A percentile compares a stretch with the other conserved stretches of the same genome.
These are phyloP conservation scores for Hoplodrina ambigua DNA, from an alignment of 2,888 invertebrate species.

Conservation along the genomic window DNA sequence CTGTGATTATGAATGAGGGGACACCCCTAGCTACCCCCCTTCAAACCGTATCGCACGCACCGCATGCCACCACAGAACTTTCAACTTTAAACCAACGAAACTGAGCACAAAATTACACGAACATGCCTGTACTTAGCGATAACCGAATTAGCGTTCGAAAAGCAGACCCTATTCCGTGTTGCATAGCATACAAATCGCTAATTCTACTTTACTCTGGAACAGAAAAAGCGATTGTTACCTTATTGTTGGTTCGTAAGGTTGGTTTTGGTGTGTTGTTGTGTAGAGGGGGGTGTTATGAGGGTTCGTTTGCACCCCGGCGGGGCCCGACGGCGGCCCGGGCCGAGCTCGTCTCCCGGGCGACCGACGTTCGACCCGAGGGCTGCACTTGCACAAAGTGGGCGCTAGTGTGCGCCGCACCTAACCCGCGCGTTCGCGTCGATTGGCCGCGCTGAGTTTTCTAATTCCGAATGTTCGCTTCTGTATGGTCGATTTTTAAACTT, in stretches of 20 bases:
- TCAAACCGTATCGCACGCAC: conserved; percentile 61
- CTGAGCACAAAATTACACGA: conserved; percentile 64
- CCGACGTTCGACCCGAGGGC: conserved; percentile 71
- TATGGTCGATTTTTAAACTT: conserved; percentile 45
- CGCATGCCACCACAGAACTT: conserved; percentile 46
- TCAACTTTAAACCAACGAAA: conserved; percentile 59
- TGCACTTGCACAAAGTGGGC: conserved; percentile 82
- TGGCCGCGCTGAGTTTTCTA: conserved; percentile 68
- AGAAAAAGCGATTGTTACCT: conserved; percentile 58
- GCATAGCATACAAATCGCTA: conserved; percentile 86
- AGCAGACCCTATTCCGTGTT: conserved; percentile 85
- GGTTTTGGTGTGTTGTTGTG: conserved; percentile 54
- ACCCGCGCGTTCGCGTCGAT: conserved; percentile 68
- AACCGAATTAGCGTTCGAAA: conserved; percentile 87
- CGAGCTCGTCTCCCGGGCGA: conserved; percentile 86
- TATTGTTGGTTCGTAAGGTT: conserved; percentile 55
- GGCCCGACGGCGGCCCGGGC: conserved; percentile 79
- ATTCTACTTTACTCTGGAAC: conserved; percentile 70
- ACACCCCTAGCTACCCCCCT: conserved; percentile 69
- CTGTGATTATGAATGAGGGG: conserved; percentile 86
- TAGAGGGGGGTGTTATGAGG: conserved; percentile 67
- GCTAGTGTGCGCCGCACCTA: conserved; percentile 74
- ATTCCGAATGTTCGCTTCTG: conserved; percentile 66
- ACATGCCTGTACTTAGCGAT: conserved; percentile 72
- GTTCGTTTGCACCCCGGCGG: conserved; percentile 77